phyloP scores from a whole-genome alignment of 1,140 invertebrate species.

The Oppia nitens region DNA sequence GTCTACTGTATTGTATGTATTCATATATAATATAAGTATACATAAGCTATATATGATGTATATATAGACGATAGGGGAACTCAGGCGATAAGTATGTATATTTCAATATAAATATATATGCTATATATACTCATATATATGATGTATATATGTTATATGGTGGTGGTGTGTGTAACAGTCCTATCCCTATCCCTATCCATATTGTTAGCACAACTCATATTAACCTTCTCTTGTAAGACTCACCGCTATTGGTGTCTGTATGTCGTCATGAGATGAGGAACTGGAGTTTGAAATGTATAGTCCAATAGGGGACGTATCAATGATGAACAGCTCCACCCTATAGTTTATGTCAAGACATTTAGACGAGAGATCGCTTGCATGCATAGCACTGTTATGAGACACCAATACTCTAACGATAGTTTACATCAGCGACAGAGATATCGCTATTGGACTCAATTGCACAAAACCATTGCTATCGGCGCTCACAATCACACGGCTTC shows the following conservation, averaged over 20 bases:
- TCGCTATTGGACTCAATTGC: no score
- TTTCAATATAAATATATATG: background rate
- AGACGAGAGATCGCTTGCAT: constrained; percentile 9
- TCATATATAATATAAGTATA: no score
- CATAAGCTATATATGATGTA: no score
- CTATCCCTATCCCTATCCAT: background rate
- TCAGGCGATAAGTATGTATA: no score
- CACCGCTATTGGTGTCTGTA: constrained; percentile 1
- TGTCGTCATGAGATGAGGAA: constrained; percentile 1
- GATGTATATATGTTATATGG: background rate
- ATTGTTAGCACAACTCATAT: background rate
- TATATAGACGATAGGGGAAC: no score
- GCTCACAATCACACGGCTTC: background rate
- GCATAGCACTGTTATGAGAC: constrained; percentile 5
- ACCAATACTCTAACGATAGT: constrained; percentile 12
- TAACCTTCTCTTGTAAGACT: no score
- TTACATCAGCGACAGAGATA: background rate
- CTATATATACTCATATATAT: background rate
- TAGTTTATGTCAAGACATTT: constrained; percentile 10
- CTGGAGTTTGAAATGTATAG: constrained; percentile 12
- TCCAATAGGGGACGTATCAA: constrained; percentile 16
- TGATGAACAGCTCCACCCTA: constrained; percentile 11
- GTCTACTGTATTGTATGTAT: no score
- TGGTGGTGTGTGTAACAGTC: background rate
- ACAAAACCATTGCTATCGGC: background rate